Percentiles rank a stretch among this genome's conserved stretches.
These are phyloP conservation scores for Morone chrysops DNA, from an alignment of 2,113 vertebrate genomes.

Conservation along the genomic window DNA sequence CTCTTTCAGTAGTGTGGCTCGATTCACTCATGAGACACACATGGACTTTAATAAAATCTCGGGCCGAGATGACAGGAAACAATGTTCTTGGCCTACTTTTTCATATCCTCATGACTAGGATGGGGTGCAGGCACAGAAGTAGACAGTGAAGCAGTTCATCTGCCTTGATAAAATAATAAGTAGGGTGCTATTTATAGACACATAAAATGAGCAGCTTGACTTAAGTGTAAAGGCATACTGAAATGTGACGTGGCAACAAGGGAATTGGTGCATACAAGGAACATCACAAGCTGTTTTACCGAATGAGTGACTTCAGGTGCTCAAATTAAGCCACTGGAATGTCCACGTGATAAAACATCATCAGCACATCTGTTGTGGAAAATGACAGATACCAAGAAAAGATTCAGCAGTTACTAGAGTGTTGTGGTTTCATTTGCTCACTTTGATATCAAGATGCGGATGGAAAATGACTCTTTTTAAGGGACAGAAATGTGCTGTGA, in stretches of 20 bases:
- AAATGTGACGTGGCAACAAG: constrained; percentile 33
- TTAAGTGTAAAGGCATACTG: constrained; percentile 52
- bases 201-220: constrained; percentile 36
- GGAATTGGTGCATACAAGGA: constrained; percentile 3
- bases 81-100: constrained; percentile 65
- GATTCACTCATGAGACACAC: constrained; percentile 48
- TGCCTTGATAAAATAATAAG: constrained; percentile 74
- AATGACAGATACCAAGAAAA: constrained; percentile 25
- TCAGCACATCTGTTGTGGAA: constrained; percentile 13
- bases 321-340: neutral
- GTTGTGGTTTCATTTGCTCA: constrained; percentile 29
- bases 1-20: constrained; percentile 29
- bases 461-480: constrained; percentile 17
- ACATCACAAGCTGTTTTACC: constrained; percentile 14
- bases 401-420: neutral
- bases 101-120: constrained; percentile 42
- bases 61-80: constrained; percentile 42
- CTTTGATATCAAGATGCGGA: constrained; percentile 32
- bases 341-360: constrained; percentile 20
- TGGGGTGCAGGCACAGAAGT: constrained; percentile 25
- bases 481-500: constrained; percentile 12
- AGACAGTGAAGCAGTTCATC: constrained; percentile 46
- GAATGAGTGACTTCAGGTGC: neutral
- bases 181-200: constrained; percentile 67
- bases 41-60: constrained; percentile 44